A percentile compares a stretch with the other conserved stretches of the same genome.
phyloP scores from a whole-genome alignment of 2,888 invertebrate genomes.

The Eucera pruinosa region DNA sequence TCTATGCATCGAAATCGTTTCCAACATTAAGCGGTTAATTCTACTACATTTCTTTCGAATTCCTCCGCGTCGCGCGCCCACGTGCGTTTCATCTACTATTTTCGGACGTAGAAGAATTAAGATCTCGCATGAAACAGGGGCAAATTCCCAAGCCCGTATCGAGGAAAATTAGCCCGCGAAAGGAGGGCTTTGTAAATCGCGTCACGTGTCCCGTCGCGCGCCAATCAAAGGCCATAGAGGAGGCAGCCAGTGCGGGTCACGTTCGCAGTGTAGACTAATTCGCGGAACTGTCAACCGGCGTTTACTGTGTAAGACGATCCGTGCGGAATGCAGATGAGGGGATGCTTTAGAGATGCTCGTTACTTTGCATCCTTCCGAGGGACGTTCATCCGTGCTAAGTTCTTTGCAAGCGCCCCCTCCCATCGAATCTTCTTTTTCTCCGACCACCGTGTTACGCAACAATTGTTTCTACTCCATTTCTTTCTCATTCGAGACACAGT shows the following conservation, averaged over 20 bases:
- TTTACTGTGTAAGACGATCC: constrained; percentile 62
- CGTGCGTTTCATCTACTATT: too few species aligned
- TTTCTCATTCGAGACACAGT: too few species aligned
- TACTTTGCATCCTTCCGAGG: constrained; percentile 5
- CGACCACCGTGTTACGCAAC: background rate
- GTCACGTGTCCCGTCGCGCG: constrained; percentile 42
- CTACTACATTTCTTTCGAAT: too few species aligned
- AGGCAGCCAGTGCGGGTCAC: constrained; percentile 29
- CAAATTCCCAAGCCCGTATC: constrained; percentile 11
- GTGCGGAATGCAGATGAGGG: constrained; percentile 55
- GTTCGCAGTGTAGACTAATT: constrained; percentile 56
- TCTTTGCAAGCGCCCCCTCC: constrained; percentile 4
- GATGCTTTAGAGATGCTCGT: constrained; percentile 30
- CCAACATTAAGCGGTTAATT: too few species aligned
- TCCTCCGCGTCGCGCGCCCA: too few species aligned
- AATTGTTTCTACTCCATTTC: too few species aligned
- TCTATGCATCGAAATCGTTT: too few species aligned
- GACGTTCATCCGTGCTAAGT: constrained; percentile 16
- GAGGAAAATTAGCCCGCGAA: constrained; percentile 20
- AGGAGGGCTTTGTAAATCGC: constrained; percentile 41
- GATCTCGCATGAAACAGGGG: too few species aligned
- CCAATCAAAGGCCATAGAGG: constrained; percentile 57
- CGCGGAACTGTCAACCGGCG: constrained; percentile 60
- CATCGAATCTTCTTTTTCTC: background rate
- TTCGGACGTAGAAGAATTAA: too few species aligned